Conservation (phyloP, 1,140 invertebrate species). For the Macrosteles quadrilineatus region DNA sequence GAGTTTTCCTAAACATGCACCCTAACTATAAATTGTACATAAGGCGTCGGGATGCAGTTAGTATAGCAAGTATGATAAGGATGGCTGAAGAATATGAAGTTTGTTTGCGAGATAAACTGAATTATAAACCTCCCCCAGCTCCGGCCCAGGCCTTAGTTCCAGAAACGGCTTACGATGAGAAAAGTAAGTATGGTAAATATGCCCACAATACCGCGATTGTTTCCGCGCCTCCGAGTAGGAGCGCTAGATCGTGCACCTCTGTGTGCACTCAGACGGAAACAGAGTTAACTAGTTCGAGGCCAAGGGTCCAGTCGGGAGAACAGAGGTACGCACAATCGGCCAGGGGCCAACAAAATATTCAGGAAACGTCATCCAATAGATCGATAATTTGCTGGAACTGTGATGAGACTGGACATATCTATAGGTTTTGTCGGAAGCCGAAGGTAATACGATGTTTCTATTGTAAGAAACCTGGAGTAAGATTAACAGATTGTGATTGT, state of each 20-base stretch:
- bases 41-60: too few relatives aligned
- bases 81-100: too few relatives aligned
- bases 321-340: not conserved
- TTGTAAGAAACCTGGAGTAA: not conserved
- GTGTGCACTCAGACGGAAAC: not conserved
- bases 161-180: not conserved
- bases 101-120: too few relatives aligned
- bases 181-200: not conserved
- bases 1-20: too few relatives aligned
- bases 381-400: not conserved
- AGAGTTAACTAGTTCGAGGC: not conserved
- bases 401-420: too few relatives aligned
- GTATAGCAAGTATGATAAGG: too few relatives aligned
- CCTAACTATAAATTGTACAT: too few relatives aligned
- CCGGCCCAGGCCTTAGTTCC: too few relatives aligned
- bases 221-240: not conserved
- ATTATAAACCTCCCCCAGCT: too few relatives aligned
- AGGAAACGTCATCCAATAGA: not conserved
- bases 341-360: not conserved
- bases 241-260: not conserved
- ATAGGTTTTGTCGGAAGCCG: not conserved
- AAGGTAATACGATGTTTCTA: not conserved
- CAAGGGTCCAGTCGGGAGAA: not conserved
- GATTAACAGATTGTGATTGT: not conserved
- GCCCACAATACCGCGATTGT: not conserved